phyloP scores from a whole-genome alignment of 1,140 invertebrate genomes.

The Harpegnathos saltator region DNA sequence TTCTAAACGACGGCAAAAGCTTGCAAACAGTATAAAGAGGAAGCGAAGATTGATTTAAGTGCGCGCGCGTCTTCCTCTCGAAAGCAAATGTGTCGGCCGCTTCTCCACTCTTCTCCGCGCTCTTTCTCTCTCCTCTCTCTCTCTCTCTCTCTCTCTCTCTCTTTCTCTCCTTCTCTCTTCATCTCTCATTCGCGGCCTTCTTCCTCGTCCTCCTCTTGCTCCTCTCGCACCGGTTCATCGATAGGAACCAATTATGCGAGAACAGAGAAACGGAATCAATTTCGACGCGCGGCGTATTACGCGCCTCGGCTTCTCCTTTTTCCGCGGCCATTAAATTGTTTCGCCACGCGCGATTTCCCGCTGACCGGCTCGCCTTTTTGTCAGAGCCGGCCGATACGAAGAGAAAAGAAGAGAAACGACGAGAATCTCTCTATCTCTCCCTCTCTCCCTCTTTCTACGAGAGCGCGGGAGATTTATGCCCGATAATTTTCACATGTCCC shows the following conservation, averaged over 20 bases:
- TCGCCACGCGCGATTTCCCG: constrained; percentile 32
- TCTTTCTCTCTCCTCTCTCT: constrained; percentile 21
- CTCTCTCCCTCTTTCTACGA: not conserved
- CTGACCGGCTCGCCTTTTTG: constrained; percentile 20
- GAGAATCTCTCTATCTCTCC: not conserved
- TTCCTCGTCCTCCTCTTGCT: not conserved
- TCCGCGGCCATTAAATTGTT: constrained; percentile 28
- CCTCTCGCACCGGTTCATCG: constrained; percentile 43
- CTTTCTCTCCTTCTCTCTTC: not conserved
- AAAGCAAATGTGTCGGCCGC: constrained; percentile 41
- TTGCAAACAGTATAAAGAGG: constrained; percentile 1
- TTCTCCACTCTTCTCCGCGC: not conserved
- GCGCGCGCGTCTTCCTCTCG: constrained; percentile 28
- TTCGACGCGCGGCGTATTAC: constrained; percentile 31
- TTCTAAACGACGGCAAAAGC: not conserved
- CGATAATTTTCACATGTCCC: constrained; percentile 48
- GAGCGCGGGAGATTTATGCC: constrained; percentile 28
- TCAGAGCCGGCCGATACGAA: not conserved
- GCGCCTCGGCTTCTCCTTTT: constrained; percentile 1
- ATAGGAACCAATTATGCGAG: constrained; percentile 45
- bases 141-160: not conserved
- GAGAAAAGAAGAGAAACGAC: not conserved
- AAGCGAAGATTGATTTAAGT: constrained; percentile 40
- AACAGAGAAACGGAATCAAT: constrained; percentile 51
- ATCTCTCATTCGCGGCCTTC: not conserved